phyloP scores from a whole-genome alignment of 2,888 invertebrate species.

The Elmis aenea region DNA sequence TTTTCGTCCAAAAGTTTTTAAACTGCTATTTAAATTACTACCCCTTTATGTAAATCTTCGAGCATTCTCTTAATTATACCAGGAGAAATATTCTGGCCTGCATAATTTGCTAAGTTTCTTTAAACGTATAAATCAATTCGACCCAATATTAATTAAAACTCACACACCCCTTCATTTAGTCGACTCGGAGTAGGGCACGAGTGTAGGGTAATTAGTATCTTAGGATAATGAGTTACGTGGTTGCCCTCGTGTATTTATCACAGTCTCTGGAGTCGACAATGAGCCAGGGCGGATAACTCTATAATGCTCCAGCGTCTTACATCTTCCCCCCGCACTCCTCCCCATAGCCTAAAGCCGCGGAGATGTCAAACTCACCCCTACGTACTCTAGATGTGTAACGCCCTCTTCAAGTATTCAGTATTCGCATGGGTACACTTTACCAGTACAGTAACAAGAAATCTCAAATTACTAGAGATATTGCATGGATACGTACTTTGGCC shows the following conservation, averaged over 20 bases:
- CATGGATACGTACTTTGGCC: conserved; percentile 13
- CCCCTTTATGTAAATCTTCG: too few relatives aligned
- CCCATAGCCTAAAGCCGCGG: conserved; percentile 12
- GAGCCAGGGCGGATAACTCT: conserved; percentile 33
- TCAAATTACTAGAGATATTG: conserved; percentile 18
- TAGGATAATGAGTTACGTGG: conserved; percentile 42
- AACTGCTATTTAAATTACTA: too few relatives aligned
- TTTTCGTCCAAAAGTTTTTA: too few relatives aligned
- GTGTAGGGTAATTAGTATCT: conserved; percentile 36
- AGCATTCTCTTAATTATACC: too few relatives aligned
- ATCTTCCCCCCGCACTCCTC: conserved; percentile 9
- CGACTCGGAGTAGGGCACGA: conserved; percentile 16
- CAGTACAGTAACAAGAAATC: conserved; percentile 17
- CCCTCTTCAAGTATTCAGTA: conserved; percentile 9
- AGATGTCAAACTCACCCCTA: conserved; percentile 2
- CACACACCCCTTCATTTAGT: conserved; percentile 12
- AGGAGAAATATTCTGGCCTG: too few relatives aligned
- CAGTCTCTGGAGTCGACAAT: conserved; percentile 39
- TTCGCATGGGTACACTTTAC: conserved; percentile 15
- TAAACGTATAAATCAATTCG: conserved; percentile 17
- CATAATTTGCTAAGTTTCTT: too few relatives aligned
- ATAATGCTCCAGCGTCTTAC: conserved; percentile 28
- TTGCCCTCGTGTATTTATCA: conserved; percentile 39
- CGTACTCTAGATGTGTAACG: background rate
- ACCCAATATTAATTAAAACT: conserved; percentile 14